Evolutionary conservation across 2,797 vertebrate species (phyloP), one percentile per base, ranked within the genome.

Genomic region (Chlorospingus flavigularis): DNA sequence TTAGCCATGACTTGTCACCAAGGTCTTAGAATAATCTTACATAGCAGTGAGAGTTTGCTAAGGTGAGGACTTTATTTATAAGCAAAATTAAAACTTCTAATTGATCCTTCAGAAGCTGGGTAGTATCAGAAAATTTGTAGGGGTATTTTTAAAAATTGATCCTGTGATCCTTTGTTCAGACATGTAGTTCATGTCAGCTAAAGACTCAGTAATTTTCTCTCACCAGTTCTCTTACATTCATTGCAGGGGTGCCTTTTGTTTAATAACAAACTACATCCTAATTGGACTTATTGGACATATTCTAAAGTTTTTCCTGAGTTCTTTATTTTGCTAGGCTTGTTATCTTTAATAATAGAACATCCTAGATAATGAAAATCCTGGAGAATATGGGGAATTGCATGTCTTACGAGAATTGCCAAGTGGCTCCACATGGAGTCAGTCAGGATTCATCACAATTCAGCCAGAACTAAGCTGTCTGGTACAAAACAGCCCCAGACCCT

Each of bases 131-230:
- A 80, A 50, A 68, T 25, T 42, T n/a, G 16, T n/a, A 60, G 15
- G 0, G 0, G 20, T 42, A 50, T 48, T 57, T 55, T 63, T 73
- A 11, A 5, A 10, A 17, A 26, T 66, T 66, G 0, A 1, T 71
- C 25, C 9, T 50, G 48, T 50, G 23, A 39, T 73, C 26, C n/a
- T 76, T 63, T 71, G 37, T 67, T 67, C 40, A 35, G 20, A 60
- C 24, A 42, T 10, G 5, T 43, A 67, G 37, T 43, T 93, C 28
- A n/a, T 5, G 7, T 73, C 21, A 47, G 30, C 24, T 14, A 6
- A n/a, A 86, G 21, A 47, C 40, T 68, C 24, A 60, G 2, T 51
- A 57, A 47, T 68, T 83, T 75, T 92, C 9, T 11, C 17, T 35
- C 11, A 23, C 31, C 11, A 19, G 17, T 73, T 90, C 12, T 65